Evolutionary conservation across 1,140 invertebrate genomes (phyloP), one percentile per base, ranked within the genome.

Genomic region (Gonatopus flavifemur): DNA sequence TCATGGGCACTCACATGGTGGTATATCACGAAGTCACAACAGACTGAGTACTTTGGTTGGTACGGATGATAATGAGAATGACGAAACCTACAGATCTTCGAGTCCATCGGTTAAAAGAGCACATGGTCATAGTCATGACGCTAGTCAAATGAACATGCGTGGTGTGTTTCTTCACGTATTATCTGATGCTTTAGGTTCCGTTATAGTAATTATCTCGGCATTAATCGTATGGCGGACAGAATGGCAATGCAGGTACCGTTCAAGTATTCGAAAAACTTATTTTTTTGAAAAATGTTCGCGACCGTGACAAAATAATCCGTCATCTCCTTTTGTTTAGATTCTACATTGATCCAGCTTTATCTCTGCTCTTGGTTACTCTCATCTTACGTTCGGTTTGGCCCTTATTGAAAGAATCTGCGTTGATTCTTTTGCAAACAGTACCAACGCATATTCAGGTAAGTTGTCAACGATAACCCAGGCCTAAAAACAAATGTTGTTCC

Each of bases 111-210:
- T 60, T 31, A 79, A 67, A 50, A 65, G 51, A 44, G 69, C 65
- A 24, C 84, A 86, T 55, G 74, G 77, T 3, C 83, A 87, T 56
- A 71, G 77, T 40, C 80, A 83, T 49, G 84, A 87, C 62, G 82
- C 88, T 1, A 85, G 85, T 19, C 89, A 96, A 66, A 89, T 99
- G 87, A 99, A 99, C 69, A 98, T 98, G 91, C 83, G 90, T 38
- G 96, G 94, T 13, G 97, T 98, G 1, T 99, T 98, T 72, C 81
- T 99, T 33, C 98, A 99, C 77, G 90, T 99, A 4, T 70, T 99
- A 4, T 96, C 95, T 19, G 97, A 99, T 81, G 96, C 96, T 18
- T 77, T 98, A 28, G 91, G 91, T 37, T 99, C 97, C 2, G 88
- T 99, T 0, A 96, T 99, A 70, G 98, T 99, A 3, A 90, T 99